phyloP scores from a whole-genome alignment of 23 tunicate species.

The Botrylloides violaceus region DNA sequence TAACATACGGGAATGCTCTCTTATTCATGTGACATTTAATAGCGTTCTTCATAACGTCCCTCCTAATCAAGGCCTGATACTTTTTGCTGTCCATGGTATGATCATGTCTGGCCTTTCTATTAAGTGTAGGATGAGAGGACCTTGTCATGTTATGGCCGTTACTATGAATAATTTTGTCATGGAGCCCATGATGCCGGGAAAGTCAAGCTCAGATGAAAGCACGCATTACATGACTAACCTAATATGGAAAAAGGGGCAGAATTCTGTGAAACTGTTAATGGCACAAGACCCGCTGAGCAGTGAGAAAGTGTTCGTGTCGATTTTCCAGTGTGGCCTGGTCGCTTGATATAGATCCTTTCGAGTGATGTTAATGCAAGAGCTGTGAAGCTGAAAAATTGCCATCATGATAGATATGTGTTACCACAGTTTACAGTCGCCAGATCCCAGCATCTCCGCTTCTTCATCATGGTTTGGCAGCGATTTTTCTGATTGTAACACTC shows the following conservation, averaged over 20 bases:
- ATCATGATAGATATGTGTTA: too few species aligned
- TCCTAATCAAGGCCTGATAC: constrained; percentile 51
- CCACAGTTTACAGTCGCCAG: too few species aligned
- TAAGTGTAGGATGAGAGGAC: constrained; percentile 76
- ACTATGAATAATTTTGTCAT: constrained; percentile 48
- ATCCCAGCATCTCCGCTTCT: too few species aligned
- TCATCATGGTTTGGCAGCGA: too few species aligned
- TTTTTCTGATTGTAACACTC: too few species aligned
- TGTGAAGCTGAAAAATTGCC: too few species aligned
- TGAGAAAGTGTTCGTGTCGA: constrained; percentile 24
- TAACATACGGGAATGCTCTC: constrained; percentile 61
- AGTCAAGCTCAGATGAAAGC: constrained; percentile 37
- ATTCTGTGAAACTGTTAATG: constrained; percentile 42
- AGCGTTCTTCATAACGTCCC: constrained; percentile 36
- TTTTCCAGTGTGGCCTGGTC: constrained; percentile 6
- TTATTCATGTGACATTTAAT: constrained; percentile 39
- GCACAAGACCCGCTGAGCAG: constrained; percentile 50
- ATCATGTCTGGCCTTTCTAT: constrained; percentile 32
- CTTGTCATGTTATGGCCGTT: constrained; percentile 62
- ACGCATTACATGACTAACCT: constrained; percentile 55
- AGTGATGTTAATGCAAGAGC: too few species aligned
- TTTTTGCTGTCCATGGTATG: constrained; percentile 70
- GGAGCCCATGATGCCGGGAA: constrained; percentile 75
- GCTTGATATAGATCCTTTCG: too few species aligned
- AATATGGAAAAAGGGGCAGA: constrained; percentile 58